Evolutionary conservation across 1,140 invertebrate species (phyloP), one percentile per base, ranked within the genome.

Genomic region (Calliopsis andreniformis): DNA sequence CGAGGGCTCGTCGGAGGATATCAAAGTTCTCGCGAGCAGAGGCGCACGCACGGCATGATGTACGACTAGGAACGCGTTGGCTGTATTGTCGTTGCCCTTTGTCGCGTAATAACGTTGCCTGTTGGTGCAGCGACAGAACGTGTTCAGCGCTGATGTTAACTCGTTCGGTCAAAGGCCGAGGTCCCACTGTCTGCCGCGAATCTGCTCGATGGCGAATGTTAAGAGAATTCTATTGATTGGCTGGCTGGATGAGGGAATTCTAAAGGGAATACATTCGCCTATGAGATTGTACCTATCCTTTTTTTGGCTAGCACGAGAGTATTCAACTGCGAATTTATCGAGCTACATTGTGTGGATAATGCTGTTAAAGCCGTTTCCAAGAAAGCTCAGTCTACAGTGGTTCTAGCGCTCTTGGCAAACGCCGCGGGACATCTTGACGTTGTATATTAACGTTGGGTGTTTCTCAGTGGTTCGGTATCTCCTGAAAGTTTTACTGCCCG

Each of bases 21-120:
- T 53, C 69, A 63, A 63, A 63, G 59, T 72, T 35, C 56, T 73
- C 67, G 43, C 79, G 62, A 35, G 63, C 59, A 51, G 47, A 47
- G 53, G 35, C 51, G 23, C 45, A 58, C 43, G 47, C 64, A 62
- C 66, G 45, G 55, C 47, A 70, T 82, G 47, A 79, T 76, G 43
- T 73, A 82, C 75, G 79, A 69, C 51, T 62, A 67, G 59, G 66
- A 68, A 68, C 69, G 68, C 79, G 64, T 77, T 64, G 53, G 16
- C 59, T 43, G 67, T 62, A 35, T 72, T 64, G 59, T 51, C 14
- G 58, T 53, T 63, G 59, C 47, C 59, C 69, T 72, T 82, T 76
- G 69, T 64, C 78, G 64, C 53, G 79, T 69, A 76, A 80, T 80
- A 80, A 80, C 78, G 49, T 68, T 64, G 55, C 39, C 66, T 47